These are phyloP conservation scores for Equus przewalskii DNA, from an alignment of 2,113 vertebrate species.

Conservation along the genomic window DNA sequence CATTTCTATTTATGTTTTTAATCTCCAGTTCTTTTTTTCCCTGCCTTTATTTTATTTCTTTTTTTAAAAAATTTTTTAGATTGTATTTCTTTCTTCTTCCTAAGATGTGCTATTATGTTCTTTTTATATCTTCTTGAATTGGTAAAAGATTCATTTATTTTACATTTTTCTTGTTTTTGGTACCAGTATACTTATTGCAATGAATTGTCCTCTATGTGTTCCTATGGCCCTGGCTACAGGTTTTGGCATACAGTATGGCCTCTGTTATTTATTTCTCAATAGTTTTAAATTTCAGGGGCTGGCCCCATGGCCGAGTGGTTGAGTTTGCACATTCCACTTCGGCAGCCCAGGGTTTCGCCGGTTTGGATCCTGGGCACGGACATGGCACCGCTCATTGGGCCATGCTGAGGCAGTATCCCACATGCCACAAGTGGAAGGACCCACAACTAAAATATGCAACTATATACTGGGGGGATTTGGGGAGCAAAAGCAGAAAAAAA, in stretches of 20 bases:
- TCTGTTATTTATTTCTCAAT: conserved; percentile 8
- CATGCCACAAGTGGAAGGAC: too few species aligned
- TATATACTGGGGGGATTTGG: too few species aligned
- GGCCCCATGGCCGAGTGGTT: too few species aligned
- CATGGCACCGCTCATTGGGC: too few species aligned
- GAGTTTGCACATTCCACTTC: too few species aligned
- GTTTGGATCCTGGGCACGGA: too few species aligned
- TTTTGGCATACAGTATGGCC: neutral
- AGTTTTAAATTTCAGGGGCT: neutral
- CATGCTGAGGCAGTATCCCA: too few species aligned
- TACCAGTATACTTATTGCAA: neutral
- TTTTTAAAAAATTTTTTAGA: too few species aligned
- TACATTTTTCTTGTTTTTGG: conserved; percentile 1
- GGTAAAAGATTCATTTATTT: neutral
- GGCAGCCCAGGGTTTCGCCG: too few species aligned
- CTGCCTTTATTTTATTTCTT: neutral
- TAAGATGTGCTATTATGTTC: neutral
- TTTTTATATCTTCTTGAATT: neutral
- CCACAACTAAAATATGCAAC: too few species aligned
- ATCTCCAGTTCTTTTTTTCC: neutral
- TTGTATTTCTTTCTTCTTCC: conserved; percentile 41
- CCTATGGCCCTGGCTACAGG: neutral
- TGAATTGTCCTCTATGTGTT: neutral
- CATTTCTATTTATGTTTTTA: neutral
- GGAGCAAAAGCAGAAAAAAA: too few species aligned